Percentiles rank a stretch among this genome's conserved stretches.
phyloP scores from a whole-genome alignment of 2,888 invertebrate genomes.

The Acleris holmiana region DNA sequence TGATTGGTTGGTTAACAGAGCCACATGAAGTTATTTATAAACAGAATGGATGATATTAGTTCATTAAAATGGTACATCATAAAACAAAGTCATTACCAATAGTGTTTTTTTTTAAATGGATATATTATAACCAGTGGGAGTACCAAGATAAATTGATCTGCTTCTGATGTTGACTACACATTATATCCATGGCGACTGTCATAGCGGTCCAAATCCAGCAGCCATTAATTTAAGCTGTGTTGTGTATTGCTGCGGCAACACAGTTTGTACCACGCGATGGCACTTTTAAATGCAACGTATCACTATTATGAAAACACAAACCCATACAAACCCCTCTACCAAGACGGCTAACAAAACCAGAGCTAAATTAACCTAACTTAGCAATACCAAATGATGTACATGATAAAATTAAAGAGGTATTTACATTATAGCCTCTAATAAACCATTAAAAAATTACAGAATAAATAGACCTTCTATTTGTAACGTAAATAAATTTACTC shows the following conservation, averaged over 20 bases:
- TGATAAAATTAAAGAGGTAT: slow-evolving; percentile 71
- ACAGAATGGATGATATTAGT: too few species aligned
- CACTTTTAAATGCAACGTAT: slow-evolving; percentile 80
- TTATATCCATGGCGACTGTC: neutral
- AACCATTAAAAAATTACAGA: slow-evolving; percentile 67
- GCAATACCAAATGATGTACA: slow-evolving; percentile 42
- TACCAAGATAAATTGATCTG: too few species aligned
- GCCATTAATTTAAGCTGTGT: slow-evolving; percentile 28
- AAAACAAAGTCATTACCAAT: too few species aligned
- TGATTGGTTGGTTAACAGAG: too few species aligned
- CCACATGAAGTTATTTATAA: too few species aligned
- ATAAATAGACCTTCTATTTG: slow-evolving; percentile 71
- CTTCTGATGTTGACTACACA: too few species aligned
- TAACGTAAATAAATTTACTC: slow-evolving; percentile 57
- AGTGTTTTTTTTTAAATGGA: too few species aligned
- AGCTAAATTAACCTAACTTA: slow-evolving; percentile 29
- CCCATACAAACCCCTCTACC: slow-evolving; percentile 46
- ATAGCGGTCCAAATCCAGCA: slow-evolving; percentile 4
- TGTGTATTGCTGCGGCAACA: slow-evolving; percentile 54
- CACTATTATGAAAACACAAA: slow-evolving; percentile 56
- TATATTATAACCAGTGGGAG: too few species aligned
- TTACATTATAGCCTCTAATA: slow-evolving; percentile 77
- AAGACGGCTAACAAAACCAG: slow-evolving; percentile 32
- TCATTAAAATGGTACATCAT: too few species aligned
- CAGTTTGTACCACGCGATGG: slow-evolving; percentile 64